These are phyloP conservation scores for Apocrypta bakeri DNA, from an alignment of 1,140 invertebrate species.

Conservation along the genomic window DNA sequence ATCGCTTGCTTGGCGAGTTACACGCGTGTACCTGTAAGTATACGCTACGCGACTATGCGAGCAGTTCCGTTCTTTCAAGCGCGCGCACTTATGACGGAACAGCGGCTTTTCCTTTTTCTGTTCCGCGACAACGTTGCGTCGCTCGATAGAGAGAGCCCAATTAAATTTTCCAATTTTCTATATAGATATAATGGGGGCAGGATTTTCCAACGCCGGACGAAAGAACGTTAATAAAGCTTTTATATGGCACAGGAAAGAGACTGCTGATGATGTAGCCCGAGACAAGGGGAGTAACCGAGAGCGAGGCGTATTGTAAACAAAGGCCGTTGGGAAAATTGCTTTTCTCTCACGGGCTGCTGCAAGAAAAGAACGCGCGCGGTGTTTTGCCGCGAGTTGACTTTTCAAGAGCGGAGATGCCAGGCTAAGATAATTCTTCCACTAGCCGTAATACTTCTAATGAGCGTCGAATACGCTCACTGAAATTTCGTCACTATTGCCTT, in stretches of 20 bases:
- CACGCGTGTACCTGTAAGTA: neutral
- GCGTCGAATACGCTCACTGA: no score
- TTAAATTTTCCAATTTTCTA: conserved; percentile 44
- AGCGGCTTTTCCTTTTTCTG: neutral
- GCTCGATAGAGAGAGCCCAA: conserved; percentile 32
- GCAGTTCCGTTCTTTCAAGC: conserved; percentile 31
- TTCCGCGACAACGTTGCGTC: neutral
- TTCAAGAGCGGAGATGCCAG: no score
- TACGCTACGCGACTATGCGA: no score
- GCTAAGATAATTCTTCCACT: no score
- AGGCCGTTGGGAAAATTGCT: conserved; percentile 9
- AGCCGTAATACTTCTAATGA: no score
- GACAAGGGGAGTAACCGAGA: neutral
- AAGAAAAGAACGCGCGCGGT: no score
- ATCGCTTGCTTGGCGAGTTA: conserved; percentile 32
- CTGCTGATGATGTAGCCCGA: no score
- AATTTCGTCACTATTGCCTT: no score
- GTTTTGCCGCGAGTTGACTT: no score
- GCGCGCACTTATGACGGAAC: neutral
- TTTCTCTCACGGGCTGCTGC: neutral
- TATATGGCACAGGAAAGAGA: neutral
- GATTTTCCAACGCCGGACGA: neutral
- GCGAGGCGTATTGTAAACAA: conserved; percentile 2
- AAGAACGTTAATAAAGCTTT: conserved; percentile 11
- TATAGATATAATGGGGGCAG: neutral